These are phyloP conservation scores for Drosophila novamexicana DNA, from an alignment of 1,140 invertebrate species.

Conservation along the genomic window DNA sequence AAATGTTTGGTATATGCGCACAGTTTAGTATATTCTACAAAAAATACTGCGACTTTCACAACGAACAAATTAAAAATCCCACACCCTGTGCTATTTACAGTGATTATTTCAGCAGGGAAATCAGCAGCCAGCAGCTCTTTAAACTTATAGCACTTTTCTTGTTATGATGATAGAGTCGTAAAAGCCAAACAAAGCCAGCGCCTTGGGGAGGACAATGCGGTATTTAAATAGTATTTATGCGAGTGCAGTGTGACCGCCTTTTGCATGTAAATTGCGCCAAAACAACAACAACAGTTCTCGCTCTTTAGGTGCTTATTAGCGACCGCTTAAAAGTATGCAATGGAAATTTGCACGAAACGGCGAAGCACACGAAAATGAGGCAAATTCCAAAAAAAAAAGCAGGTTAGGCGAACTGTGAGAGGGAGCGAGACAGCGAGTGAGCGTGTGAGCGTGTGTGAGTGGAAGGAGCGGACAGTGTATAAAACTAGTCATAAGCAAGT, in stretches of 20 bases:
- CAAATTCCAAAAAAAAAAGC: neutral
- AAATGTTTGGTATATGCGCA: too few relatives aligned
- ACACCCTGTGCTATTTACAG: too few relatives aligned
- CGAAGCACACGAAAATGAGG: neutral
- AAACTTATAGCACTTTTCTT: too few relatives aligned
- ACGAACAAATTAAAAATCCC: too few relatives aligned
- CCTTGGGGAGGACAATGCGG: neutral
- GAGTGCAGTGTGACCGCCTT: constrained; percentile 48
- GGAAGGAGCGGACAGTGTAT: neutral
- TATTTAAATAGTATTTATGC: constrained; percentile 38
- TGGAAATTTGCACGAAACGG: constrained; percentile 31
- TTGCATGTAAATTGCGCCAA: constrained; percentile 23
- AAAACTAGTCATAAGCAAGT: constrained; percentile 44
- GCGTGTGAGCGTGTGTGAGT: neutral
- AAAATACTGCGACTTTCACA: too few relatives aligned
- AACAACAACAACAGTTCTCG: neutral
- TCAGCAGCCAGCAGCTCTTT: too few relatives aligned
- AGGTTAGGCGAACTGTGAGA: neutral
- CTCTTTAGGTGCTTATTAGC: constrained; percentile 33
- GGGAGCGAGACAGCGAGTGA: neutral
- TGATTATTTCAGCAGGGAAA: too few relatives aligned
- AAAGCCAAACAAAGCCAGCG: neutral
- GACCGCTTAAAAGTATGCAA: constrained; percentile 44
- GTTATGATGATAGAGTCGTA: neutral
- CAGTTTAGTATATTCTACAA: too few relatives aligned